phyloP scores from a whole-genome alignment of 1,140 invertebrate genomes.

The Xylocopa sonorina region DNA sequence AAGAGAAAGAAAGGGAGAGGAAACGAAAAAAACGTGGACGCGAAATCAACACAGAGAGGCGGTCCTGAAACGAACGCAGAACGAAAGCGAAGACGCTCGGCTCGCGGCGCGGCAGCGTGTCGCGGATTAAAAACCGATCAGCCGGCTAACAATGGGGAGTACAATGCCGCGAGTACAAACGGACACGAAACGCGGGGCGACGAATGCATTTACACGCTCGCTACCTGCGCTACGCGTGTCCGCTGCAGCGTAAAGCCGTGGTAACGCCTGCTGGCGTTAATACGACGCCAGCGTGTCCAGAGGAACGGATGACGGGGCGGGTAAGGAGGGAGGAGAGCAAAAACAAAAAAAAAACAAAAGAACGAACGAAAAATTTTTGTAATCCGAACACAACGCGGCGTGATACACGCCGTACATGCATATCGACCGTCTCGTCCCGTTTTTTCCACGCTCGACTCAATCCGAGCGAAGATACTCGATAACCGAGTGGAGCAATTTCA shows the following conservation, averaged over 20 bases:
- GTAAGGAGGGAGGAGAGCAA: not conserved
- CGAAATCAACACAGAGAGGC: too few species aligned
- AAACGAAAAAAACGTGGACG: too few species aligned
- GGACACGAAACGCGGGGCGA: not conserved
- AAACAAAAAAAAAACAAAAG: not conserved
- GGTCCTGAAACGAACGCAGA: not conserved
- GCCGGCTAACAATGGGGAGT: not conserved
- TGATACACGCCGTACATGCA: too few species aligned
- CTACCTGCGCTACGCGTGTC: not conserved
- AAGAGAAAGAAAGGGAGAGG: not conserved
- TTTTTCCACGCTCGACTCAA: slow-evolving; percentile 56
- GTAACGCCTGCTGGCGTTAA: slow-evolving; percentile 23
- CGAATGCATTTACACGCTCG: slow-evolving; percentile 15
- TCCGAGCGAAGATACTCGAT: slow-evolving; percentile 47
- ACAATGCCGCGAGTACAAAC: not conserved
- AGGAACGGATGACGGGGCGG: not conserved
- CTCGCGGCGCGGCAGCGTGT: not conserved
- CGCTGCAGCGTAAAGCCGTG: slow-evolving; percentile 10
- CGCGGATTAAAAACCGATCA: not conserved
- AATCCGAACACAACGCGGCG: too few species aligned
- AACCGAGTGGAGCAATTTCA: slow-evolving; percentile 46
- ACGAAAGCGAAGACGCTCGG: not conserved
- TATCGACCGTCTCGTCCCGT: slow-evolving; percentile 45
- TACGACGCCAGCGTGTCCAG: not conserved
- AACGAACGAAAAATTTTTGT: not conserved